These are phyloP conservation scores for Limanda limanda DNA, from an alignment of 2,113 vertebrate species.

Conservation along the genomic window DNA sequence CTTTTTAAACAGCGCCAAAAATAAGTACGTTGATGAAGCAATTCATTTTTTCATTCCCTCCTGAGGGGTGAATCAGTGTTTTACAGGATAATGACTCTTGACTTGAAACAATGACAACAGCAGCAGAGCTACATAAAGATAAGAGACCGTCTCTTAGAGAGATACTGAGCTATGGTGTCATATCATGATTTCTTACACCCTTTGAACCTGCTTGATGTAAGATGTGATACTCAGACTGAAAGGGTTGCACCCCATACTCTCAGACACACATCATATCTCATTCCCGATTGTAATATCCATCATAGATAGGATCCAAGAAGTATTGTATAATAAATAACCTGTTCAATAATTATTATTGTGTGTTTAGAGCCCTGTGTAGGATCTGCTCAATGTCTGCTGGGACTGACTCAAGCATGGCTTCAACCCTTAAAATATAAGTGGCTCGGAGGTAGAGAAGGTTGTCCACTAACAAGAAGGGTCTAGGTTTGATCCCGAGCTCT, in stretches of 20 bases:
- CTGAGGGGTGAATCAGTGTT: constrained; percentile 41
- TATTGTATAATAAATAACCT: no score
- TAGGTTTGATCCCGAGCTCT: no score
- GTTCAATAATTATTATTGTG: no score
- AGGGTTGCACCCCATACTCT: neutral
- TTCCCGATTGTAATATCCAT: no score
- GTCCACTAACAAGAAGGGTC: no score
- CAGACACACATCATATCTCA: neutral
- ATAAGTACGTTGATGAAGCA: constrained; percentile 47
- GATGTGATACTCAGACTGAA: neutral
- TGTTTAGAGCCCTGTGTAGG: no score
- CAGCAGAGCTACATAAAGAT: constrained; percentile 19
- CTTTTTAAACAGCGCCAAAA: constrained; percentile 26
- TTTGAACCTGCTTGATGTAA: neutral
- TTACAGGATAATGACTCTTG: constrained; percentile 47
- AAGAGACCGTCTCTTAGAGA: neutral
- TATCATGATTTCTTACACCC: neutral
- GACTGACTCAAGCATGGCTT: no score
- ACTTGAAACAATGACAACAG: constrained; percentile 45
- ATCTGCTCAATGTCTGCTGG: no score
- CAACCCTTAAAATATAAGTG: no score
- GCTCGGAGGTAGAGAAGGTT: no score
- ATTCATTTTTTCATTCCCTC: constrained; percentile 2
- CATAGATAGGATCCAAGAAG: no score
- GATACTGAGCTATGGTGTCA: constrained; percentile 15